These are phyloP conservation scores for Megastigmus dorsalis DNA, from an alignment of 2,888 invertebrate species.

Conservation along the genomic window DNA sequence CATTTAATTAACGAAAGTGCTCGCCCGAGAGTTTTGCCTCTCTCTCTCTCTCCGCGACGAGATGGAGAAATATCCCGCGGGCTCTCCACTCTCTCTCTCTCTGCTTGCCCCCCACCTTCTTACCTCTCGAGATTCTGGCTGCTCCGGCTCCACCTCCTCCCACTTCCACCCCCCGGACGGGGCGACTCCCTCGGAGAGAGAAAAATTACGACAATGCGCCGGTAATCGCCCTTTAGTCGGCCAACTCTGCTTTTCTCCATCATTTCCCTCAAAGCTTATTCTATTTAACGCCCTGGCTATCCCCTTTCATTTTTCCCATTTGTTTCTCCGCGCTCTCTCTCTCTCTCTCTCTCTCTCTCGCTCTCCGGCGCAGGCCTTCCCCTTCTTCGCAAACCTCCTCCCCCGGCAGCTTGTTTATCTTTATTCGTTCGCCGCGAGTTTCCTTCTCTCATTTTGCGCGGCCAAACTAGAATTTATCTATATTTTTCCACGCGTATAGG, in stretches of 20 bases:
- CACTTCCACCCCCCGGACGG: background rate
- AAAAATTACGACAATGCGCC: constrained; percentile 50
- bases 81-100: constrained; percentile 30
- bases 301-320: too few relatives aligned
- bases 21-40: constrained; percentile 65
- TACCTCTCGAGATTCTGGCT: background rate
- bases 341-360: background rate
- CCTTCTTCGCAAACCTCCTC: too few relatives aligned
- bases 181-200: background rate
- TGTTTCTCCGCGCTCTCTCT: background rate
- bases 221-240: constrained; percentile 34
- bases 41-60: constrained; percentile 36
- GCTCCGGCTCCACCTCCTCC: background rate
- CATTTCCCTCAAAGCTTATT: constrained; percentile 26
- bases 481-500: too few relatives aligned
- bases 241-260: constrained; percentile 34
- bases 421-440: background rate
- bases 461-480: too few relatives aligned
- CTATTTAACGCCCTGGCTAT: constrained; percentile 20
- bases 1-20: constrained; percentile 71
- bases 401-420: background rate
- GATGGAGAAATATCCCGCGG: constrained; percentile 41
- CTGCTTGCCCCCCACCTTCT: constrained; percentile 15
- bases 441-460: background rate
- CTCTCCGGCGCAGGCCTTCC: background rate